Percentiles rank a stretch among this genome's conserved stretches.
These are phyloP conservation scores for Mythimna vitellina DNA, from an alignment of 2,888 invertebrate species.

Conservation along the genomic window DNA sequence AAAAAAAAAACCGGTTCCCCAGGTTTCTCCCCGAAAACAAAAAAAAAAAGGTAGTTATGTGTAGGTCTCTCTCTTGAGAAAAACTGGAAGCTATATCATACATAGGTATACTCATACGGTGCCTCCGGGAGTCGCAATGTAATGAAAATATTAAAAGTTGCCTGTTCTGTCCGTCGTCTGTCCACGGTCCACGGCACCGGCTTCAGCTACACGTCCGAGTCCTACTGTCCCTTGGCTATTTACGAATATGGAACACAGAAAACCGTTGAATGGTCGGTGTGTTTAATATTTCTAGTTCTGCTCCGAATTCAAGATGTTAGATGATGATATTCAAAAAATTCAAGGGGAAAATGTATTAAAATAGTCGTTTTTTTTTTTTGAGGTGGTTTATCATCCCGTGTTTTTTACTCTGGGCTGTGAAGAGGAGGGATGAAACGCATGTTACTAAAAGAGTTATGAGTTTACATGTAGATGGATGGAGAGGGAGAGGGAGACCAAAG, in stretches of 20 bases:
- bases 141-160: conserved; percentile 80
- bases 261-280: conserved; percentile 44
- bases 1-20: too few species aligned
- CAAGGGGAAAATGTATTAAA: too few species aligned
- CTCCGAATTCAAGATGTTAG: neutral
- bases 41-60: too few species aligned
- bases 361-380: too few species aligned
- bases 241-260: conserved; percentile 57
- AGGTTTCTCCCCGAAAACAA: too few species aligned
- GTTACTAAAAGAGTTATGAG: too few species aligned
- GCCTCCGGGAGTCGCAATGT: conserved; percentile 68
- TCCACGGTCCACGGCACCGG: conserved; percentile 53
- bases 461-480: too few species aligned
- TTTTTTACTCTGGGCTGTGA: too few species aligned
- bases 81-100: conserved; percentile 28
- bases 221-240: conserved; percentile 72
- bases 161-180: conserved; percentile 53
- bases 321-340: neutral
- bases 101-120: conserved; percentile 16
- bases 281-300: neutral
- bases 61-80: neutral
- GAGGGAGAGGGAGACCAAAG: too few species aligned
- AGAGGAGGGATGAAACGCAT: too few species aligned
- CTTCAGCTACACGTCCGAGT: conserved; percentile 58
- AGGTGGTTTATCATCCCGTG: too few species aligned